Evolutionary conservation across 2,888 invertebrate species (phyloP), one percentile per base, ranked within the genome.

Genomic region (Drosophila antonietae): DNA sequence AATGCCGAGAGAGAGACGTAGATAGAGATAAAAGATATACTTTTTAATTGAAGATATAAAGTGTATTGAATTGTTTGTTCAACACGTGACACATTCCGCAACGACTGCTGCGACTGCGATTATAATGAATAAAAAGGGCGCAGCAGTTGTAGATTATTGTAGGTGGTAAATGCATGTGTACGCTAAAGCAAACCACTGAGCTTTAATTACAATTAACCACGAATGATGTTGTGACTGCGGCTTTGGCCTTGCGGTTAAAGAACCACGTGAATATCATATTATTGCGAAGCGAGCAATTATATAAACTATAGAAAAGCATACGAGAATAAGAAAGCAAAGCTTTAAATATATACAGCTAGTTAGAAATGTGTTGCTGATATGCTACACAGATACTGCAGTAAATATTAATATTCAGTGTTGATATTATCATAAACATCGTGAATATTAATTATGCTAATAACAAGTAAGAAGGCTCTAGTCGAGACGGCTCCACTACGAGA

Each of bases 191-290:
- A 73, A 73, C 75, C 82, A 73, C 80, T 75, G 85, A 80, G 78
- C 81, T 87, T 84, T 87, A 87, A 82, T 84, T 84, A 87, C 85
- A 84, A 80, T 80, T 76, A 80, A 84, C 82, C 85, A 46, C 82
- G 87, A 84, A 82, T 84, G 80, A 87, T 87, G 84, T 81, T 66
- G 78, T 73, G 72, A 67, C 65, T 76, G 18, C 71, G 55, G 65
- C 60, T 69, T 77, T 70, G 55, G 58, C 46, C 57, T 51, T 61
- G 76, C 55, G 68, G 75, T 73, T 43, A 52, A 56, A 15, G 10
- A 49, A 52, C 43, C 57, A 55, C 44, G 46, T 64, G 12, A 44
- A 43, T 57, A 37, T 55, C 28, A 46, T 46, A 59, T 20, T 20
- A 15, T 52, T 12, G 39, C 0, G 23, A 43, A 0, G 8, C 0